Conservation (phyloP, 2,797 vertebrate species). For the Coccyzus lansbergi region DNA sequence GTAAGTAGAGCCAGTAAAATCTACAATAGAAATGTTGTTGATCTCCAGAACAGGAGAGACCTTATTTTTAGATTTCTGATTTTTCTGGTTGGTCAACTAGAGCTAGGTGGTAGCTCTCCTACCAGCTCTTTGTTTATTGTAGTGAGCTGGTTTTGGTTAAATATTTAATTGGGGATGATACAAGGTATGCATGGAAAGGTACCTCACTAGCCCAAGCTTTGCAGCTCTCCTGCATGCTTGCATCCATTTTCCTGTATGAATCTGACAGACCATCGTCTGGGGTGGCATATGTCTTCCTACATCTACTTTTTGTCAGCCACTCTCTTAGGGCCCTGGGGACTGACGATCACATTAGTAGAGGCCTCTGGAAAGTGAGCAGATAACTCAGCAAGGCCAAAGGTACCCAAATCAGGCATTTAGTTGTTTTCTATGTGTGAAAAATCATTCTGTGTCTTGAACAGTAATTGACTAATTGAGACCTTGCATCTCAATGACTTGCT, state of each 20-base stretch:
- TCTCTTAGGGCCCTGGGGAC: fast-evolving
- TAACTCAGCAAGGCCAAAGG: neutral
- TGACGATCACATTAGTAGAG: fast-evolving
- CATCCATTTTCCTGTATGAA: neutral
- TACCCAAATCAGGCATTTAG: neutral
- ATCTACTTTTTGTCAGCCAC: neutral
- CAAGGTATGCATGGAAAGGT: neutral
- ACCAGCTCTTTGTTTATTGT: neutral
- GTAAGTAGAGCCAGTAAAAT: neutral
- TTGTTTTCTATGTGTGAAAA: neutral
- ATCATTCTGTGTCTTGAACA: neutral
- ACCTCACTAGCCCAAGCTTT: neutral
- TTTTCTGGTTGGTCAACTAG: neutral
- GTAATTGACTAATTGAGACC: neutral
- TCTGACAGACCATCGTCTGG: too few species aligned
- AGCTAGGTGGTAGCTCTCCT: neutral
- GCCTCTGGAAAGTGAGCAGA: neutral
- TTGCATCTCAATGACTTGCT: neutral
- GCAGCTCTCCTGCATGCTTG: neutral
- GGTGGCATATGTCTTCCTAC: neutral
- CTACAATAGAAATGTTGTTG: neutral
- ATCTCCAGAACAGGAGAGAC: neutral
- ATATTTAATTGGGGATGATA: neutral
- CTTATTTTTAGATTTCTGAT: neutral
- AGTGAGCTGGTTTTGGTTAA: neutral